phyloP scores from a whole-genome alignment of 2,797 vertebrate species.

The Ctenopoma kingsleyae region DNA sequence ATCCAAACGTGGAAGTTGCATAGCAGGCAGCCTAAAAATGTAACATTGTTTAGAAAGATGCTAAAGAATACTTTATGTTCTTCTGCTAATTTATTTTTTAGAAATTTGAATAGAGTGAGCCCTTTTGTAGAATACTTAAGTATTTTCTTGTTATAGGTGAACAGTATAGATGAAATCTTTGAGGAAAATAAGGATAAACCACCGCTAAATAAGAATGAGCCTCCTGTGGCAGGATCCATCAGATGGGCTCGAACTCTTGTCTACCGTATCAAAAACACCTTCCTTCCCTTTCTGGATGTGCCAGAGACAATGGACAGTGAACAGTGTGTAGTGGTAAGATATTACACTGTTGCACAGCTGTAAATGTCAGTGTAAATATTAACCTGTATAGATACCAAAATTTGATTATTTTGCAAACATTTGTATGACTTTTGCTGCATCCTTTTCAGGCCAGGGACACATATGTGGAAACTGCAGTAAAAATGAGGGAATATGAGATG shows the following conservation, averaged over 20 bases:
- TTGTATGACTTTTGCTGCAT: conserved; percentile 19
- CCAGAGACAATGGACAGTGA: conserved; percentile 85
- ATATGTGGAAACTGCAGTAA: conserved; percentile 84
- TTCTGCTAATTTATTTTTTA: neutral
- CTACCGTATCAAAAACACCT: conserved; percentile 84
- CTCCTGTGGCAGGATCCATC: conserved; percentile 91
- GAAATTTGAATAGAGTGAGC: neutral
- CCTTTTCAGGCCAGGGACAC: conserved; percentile 86
- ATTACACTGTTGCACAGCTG: neutral
- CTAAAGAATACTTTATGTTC: neutral
- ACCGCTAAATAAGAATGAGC: conserved; percentile 87
- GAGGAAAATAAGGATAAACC: conserved; percentile 84
- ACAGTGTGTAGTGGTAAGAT: conserved; percentile 82
- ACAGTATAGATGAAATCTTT: conserved; percentile 86
- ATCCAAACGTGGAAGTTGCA: neutral
- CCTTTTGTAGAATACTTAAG: conserved; percentile 5
- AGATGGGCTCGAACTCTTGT: conserved; percentile 89
- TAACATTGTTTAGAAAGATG: neutral
- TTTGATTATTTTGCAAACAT: neutral
- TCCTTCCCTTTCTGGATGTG: conserved; percentile 87
- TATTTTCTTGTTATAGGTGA: conserved; percentile 80
- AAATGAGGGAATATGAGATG: conserved; percentile 86
- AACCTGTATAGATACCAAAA: neutral
- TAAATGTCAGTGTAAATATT: conserved; percentile 1
- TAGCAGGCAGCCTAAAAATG: neutral